These are phyloP conservation scores for Meghimatium bilineatum DNA, from an alignment of 2,888 invertebrate species.

Conservation along the genomic window DNA sequence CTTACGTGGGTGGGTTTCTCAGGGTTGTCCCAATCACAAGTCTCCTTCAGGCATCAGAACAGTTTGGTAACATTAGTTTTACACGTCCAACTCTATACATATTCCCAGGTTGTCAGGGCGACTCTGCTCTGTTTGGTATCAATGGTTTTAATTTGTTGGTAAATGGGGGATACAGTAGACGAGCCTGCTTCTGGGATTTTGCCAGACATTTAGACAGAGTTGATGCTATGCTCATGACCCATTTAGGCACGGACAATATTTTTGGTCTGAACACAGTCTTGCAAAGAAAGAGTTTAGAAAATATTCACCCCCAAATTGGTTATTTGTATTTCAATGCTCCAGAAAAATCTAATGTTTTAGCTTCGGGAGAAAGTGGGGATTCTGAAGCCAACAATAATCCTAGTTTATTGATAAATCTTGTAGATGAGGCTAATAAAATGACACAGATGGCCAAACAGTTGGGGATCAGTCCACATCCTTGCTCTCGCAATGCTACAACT, in stretches of 20 bases:
- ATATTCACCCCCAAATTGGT: slow-evolving; percentile 90
- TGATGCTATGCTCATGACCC: slow-evolving; percentile 94
- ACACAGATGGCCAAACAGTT: slow-evolving; percentile 89
- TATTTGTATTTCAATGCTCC: slow-evolving; percentile 94
- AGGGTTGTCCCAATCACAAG: slow-evolving; percentile 64
- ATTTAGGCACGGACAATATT: slow-evolving; percentile 93
- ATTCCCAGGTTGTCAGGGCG: slow-evolving; percentile 96
- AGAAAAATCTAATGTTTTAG: slow-evolving; percentile 80
- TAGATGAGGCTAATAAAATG: slow-evolving; percentile 91
- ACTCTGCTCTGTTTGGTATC: slow-evolving; percentile 96
- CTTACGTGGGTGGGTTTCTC: slow-evolving; percentile 71
- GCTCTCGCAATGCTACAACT: slow-evolving; percentile 82
- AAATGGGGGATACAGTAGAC: slow-evolving; percentile 92
- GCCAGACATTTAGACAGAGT: slow-evolving; percentile 91
- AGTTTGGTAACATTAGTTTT: slow-evolving; percentile 94
- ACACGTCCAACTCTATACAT: slow-evolving; percentile 97
- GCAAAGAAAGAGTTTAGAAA: slow-evolving; percentile 84
- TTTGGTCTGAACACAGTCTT: slow-evolving; percentile 92
- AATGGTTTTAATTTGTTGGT: slow-evolving; percentile 96
- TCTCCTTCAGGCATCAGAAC: slow-evolving; percentile 90
- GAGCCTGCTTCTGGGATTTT: slow-evolving; percentile 98
- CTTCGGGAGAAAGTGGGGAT: slow-evolving; percentile 52
- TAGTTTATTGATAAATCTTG: slow-evolving; percentile 86
- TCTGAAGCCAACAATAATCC: slow-evolving; percentile 56
- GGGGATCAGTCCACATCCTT: slow-evolving; percentile 88